Percentiles rank a stretch among this genome's conserved stretches.
phyloP scores from a whole-genome alignment of 1,140 invertebrate genomes.

The Samia ricini region DNA sequence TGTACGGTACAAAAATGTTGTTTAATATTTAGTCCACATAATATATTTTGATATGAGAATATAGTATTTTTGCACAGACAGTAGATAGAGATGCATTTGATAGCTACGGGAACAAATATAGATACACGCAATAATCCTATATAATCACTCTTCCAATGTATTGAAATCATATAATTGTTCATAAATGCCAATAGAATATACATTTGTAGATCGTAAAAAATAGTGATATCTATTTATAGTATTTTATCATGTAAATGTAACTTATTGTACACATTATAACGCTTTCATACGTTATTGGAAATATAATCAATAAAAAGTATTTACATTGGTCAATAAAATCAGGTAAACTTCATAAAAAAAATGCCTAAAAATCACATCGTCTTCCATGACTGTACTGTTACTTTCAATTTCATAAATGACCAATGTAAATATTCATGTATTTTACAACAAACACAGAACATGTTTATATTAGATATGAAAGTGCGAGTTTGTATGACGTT shows the following conservation, averaged over 20 bases:
- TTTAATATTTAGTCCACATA: slow-evolving; percentile 41
- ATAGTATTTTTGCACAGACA: slow-evolving; percentile 69
- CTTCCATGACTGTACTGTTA: neutral
- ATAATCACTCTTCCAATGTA: neutral
- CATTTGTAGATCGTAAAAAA: neutral
- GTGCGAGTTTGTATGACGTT: neutral
- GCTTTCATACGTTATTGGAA: no score
- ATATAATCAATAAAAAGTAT: no score
- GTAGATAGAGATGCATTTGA: slow-evolving; percentile 60
- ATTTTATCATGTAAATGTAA: no score
- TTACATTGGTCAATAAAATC: neutral
- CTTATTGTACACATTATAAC: no score
- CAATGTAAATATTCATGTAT: neutral
- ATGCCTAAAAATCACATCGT: neutral
- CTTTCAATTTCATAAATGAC: neutral
- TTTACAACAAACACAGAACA: no score
- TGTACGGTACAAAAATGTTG: slow-evolving; percentile 55
- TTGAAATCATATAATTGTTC: neutral
- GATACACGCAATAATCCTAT: slow-evolving; percentile 7
- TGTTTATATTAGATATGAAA: neutral
- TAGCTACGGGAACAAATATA: slow-evolving; percentile 14
- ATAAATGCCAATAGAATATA: neutral
- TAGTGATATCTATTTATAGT: neutral
- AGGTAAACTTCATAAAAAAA: no score
- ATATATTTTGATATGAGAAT: slow-evolving; percentile 65